Base-by-base conservation (phyloP, 2,888 invertebrate species). In the Leucoptera coffeella region DNA sequence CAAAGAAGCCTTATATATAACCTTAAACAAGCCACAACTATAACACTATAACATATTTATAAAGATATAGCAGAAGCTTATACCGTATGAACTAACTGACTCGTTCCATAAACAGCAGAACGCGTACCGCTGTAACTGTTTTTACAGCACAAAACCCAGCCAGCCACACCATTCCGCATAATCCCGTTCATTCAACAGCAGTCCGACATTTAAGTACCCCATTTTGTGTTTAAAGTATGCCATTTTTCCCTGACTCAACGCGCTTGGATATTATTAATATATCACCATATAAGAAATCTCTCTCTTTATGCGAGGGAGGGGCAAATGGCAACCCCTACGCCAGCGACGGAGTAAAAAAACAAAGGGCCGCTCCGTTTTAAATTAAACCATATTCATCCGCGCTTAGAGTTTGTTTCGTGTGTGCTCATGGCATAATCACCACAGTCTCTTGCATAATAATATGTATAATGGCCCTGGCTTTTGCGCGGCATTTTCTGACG, bases 261-360 rank as follows among this genome's bases (percentile, higher is more conserved):
- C 52, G n/a, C 42, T 42, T 47, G 50, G 47, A 52, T 57, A 61
- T 61, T 59, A 60, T 61, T 64, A 65, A 60, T 61, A 59, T 56
- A 65, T 58, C 49, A 51, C 52, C 42, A 53, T 55, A 59, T 62
- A 67, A 67, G 65, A 67, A 64, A 65, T 58, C 62, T 61, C 56
- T 39, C 45, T n/a, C 27, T 15, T 44, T 45, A 41, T 40, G 49
- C 45, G 57, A 47, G 61, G 60, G 62, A 48, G 60, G 60, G 41
- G 36, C 40, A 53, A 62, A 60, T 51, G 51, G 45, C 42, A 39
- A 47, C 48, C 61, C 62, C 61, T 59, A 47, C 51, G 41, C 9
- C 41, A 39, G 34, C 41, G 38, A 47, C 53, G 47, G 40, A 46
- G 46, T 57, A 57, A 51, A 42, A 38, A 36, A 33, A 32, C 35